Evolutionary conservation across 2,888 invertebrate genomes (phyloP), one percentile per base, ranked within the genome.

Genomic region (Polia nebulosa): DNA sequence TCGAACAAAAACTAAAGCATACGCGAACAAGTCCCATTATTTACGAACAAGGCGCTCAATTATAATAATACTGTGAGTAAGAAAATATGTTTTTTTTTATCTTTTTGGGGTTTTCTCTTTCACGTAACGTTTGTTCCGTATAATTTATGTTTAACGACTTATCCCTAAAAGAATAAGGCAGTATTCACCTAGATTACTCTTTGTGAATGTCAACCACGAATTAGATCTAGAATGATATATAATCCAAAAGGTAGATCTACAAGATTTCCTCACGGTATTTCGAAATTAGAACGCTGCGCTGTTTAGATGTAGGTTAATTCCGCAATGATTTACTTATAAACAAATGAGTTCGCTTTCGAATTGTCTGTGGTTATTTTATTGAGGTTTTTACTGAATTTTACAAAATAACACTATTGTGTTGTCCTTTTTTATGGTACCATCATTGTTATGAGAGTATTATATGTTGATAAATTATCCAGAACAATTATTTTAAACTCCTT

Each of bases 31-130:
- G 55, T 55, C 36, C n/a, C n/a, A 55, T 76, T 69, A 58, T 69
- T 76, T 59, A 59, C 55, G 34, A 51, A 76, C 47, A 72, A 59
- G 59, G 15, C 29, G 20, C 34, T 72, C 70, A 69, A 76, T 72
- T 76, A 76, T 67, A 58, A 41, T 75, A 41, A 75, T 67, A 53
- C 67, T 20, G 41, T 3, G 20, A 58, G 69, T 22, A 66, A 41
- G 41, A 67, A 47, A 58, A 58, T 8, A 27, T 25, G 25, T 25
- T 22, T 36, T 34, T 29, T 36, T 34, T 29, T n/a, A n/a, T 36
- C 29, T 45, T 52, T 39, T 15, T 36, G n/a, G 8, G 3, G 4
- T 73, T 73, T 53, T 32, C 36, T 53, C 44, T 52, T 39, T 27
- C 25, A 53, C 11, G n/a, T 20, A 45, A 36, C 22, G 13, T 29